These are phyloP conservation scores for Hydropsyche betteni DNA, from an alignment of 2,888 invertebrate species.

Conservation along the genomic window DNA sequence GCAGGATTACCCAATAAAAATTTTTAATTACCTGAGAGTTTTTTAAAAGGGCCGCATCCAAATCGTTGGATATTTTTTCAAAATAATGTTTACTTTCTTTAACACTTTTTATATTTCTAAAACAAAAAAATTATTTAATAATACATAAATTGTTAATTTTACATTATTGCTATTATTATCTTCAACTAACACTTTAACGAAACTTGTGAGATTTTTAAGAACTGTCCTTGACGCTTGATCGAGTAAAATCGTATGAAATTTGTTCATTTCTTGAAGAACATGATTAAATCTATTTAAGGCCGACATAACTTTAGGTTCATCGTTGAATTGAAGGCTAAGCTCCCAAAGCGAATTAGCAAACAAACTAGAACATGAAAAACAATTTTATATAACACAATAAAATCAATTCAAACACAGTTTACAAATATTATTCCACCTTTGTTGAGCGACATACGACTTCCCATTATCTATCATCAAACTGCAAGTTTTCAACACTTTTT, in stretches of 20 bases:
- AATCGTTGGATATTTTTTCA: slow-evolving; percentile 91
- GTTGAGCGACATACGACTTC: slow-evolving; percentile 90
- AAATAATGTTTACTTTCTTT: slow-evolving; percentile 92
- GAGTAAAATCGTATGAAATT: slow-evolving; percentile 88
- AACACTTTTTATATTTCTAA: slow-evolving; percentile 87
- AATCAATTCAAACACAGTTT: slow-evolving; percentile 36
- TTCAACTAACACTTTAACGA: slow-evolving; percentile 82
- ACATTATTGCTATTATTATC: not conserved
- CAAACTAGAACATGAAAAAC: slow-evolving; percentile 62
- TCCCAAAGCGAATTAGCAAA: slow-evolving; percentile 92
- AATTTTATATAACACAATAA: not conserved
- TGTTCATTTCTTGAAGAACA: slow-evolving; percentile 90
- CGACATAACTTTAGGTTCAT: slow-evolving; percentile 83
- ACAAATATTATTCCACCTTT: slow-evolving; percentile 72
- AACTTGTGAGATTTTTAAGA: slow-evolving; percentile 86
- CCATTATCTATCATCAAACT: slow-evolving; percentile 91
- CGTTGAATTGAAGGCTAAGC: slow-evolving; percentile 85
- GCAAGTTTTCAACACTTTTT: slow-evolving; percentile 91
- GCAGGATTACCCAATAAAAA: too few relatives aligned
- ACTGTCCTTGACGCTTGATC: slow-evolving; percentile 94
- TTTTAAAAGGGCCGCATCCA: slow-evolving; percentile 84
- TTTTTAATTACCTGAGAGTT: slow-evolving; percentile 77
- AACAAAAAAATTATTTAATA: slow-evolving; percentile 54
- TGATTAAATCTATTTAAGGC: slow-evolving; percentile 72
- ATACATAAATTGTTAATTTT: slow-evolving; percentile 1